Percentiles rank a stretch among this genome's conserved stretches.
phyloP scores from a whole-genome alignment of 2,888 invertebrate species.

The Hyalella azteca region DNA sequence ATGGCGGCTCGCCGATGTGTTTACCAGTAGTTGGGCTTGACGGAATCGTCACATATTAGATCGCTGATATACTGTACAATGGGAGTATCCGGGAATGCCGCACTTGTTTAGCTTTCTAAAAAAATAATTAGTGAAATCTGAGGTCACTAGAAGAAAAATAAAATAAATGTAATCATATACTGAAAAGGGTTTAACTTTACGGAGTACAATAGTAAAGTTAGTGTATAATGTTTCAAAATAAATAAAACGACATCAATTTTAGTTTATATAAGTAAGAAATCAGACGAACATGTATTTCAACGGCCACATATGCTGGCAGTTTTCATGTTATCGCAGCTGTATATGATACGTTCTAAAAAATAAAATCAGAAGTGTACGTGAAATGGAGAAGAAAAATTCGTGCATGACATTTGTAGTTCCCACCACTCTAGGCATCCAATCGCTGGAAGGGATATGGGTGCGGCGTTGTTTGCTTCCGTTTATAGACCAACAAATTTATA shows the following conservation, averaged over 20 bases:
- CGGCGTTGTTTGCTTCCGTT: background rate
- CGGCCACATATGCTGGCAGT: too few relatives aligned
- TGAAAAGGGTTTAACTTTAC: too few relatives aligned
- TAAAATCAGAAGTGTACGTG: background rate
- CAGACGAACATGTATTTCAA: background rate
- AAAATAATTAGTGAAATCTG: background rate
- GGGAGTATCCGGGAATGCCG: background rate
- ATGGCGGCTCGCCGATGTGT: too few relatives aligned
- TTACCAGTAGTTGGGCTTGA: too few relatives aligned
- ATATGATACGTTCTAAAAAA: background rate
- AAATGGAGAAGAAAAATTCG: background rate
- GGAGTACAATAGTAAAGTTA: too few relatives aligned
- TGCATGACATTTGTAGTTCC: background rate
- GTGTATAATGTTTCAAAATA: too few relatives aligned
- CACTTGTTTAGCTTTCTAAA: background rate
- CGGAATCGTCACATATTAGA: too few relatives aligned
- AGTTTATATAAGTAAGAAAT: background rate
- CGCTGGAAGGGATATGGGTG: constrained; percentile 3
- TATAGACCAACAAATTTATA: too few relatives aligned
- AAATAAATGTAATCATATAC: background rate
- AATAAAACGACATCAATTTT: background rate
- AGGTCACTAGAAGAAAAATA: background rate
- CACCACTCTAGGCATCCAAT: background rate
- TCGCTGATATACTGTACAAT: background rate
- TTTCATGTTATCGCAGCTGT: background rate